phyloP scores from a whole-genome alignment of 2,113 vertebrate genomes.

The Rhizomys pruinosus region DNA sequence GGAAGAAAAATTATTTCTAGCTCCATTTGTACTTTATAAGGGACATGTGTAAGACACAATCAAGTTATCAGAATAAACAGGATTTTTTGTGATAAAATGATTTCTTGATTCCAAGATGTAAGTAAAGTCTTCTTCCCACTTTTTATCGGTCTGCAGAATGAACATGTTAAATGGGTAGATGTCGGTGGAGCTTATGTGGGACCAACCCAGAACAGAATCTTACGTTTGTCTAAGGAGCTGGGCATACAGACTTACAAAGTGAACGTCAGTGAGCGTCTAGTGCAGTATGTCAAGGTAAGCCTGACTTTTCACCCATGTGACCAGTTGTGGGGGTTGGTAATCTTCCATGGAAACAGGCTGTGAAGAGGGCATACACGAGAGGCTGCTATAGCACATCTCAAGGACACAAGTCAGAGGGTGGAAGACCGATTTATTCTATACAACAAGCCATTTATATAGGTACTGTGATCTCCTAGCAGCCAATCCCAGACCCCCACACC shows the following conservation, averaged over 20 bases:
- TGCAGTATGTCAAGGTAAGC: slow-evolving; percentile 87
- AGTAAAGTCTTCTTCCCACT: slow-evolving; percentile 16
- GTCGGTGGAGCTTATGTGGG: slow-evolving; percentile 90
- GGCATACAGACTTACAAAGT: slow-evolving; percentile 90
- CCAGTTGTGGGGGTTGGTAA: too few species aligned
- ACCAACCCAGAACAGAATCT: slow-evolving; percentile 91
- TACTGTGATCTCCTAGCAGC: too few species aligned
- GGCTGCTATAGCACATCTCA: too few species aligned
- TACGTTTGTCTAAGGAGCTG: slow-evolving; percentile 89
- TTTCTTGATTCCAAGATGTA: slow-evolving; percentile 9
- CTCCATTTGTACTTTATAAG: slow-evolving; percentile 33
- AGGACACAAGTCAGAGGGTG: too few species aligned
- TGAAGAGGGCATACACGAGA: too few species aligned
- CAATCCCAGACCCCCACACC: too few species aligned
- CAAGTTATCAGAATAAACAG: slow-evolving; percentile 17
- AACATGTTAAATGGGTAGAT: slow-evolving; percentile 87
- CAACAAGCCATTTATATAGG: too few species aligned
- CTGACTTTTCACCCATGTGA: slow-evolving; percentile 58
- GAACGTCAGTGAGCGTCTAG: slow-evolving; percentile 80
- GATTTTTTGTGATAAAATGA: slow-evolving; percentile 21
- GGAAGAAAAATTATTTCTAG: not conserved
- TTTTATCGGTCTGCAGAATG: slow-evolving; percentile 84
- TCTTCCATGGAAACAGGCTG: too few species aligned
- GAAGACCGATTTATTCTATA: too few species aligned
- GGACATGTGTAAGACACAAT: not conserved